Percentiles rank a stretch among this genome's conserved stretches.
Evolutionary conservation across 2,888 invertebrate species (phyloP).

Genomic region (Chesias legatella): DNA sequence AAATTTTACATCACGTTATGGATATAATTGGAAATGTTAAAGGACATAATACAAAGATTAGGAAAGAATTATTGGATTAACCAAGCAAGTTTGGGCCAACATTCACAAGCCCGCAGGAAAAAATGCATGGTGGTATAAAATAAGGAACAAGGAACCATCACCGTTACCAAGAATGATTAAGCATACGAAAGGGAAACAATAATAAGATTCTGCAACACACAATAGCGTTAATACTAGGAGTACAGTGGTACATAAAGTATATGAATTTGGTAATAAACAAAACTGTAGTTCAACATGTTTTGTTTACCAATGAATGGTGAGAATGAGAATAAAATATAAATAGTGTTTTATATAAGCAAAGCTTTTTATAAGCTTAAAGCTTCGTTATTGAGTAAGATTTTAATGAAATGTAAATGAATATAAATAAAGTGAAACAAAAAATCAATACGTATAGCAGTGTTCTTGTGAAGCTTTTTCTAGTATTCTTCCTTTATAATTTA

Average conservation of each 20-base stretch:
- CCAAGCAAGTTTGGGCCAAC: slow-evolving; percentile 41
- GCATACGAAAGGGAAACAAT: slow-evolving; percentile 68
- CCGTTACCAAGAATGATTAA: slow-evolving; percentile 80
- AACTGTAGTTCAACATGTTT: slow-evolving; percentile 25
- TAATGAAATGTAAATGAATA: slow-evolving; percentile 23
- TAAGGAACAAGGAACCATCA: slow-evolving; percentile 69
- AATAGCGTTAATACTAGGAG: slow-evolving; percentile 20
- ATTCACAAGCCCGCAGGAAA: slow-evolving; percentile 46
- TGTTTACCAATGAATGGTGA: slow-evolving; percentile 33
- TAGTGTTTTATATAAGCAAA: slow-evolving; percentile 45
- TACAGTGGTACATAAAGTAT: slow-evolving; percentile 17
- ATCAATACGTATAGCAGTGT: slow-evolving; percentile 38
- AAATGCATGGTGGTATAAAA: slow-evolving; percentile 60
- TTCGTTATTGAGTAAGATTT: slow-evolving; percentile 7
- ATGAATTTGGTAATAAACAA: slow-evolving; percentile 23
- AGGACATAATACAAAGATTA: slow-evolving; percentile 3
- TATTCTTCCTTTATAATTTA: slow-evolving; percentile 24
- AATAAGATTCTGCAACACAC: slow-evolving; percentile 42
- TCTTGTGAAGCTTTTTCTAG: slow-evolving; percentile 30
- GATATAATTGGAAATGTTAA: slow-evolving; percentile 1
- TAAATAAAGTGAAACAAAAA: slow-evolving; percentile 31
- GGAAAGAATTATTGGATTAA: slow-evolving; percentile 28
- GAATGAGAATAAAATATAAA: slow-evolving; percentile 29
- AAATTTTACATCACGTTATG: slow-evolving; percentile 1
- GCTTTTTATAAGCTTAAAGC: slow-evolving; percentile 50